Evolutionary conservation across 2,113 vertebrate genomes (phyloP), one percentile per base, ranked within the genome.

Genomic region (Cynoglossus semilaevis): DNA sequence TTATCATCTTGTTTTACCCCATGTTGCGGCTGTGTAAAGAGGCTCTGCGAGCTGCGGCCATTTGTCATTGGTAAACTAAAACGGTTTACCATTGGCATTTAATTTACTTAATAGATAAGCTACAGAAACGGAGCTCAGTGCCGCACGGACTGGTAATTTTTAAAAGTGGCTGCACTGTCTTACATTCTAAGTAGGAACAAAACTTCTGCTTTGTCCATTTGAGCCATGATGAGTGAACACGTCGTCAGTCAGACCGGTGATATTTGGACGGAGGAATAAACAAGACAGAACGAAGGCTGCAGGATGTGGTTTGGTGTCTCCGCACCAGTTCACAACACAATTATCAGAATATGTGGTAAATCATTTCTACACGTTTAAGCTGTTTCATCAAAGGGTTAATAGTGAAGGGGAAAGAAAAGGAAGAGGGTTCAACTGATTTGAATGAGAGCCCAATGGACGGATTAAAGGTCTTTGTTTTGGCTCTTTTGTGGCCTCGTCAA

Each of bases 21-120:
- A 60, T 10, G 54, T 29, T 9, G 57, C 49, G 75, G 76, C 70
- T 76, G 66, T 67, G 63, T 50, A 57, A 75, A 51, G 22, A 29
- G 70, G 56, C 46, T 52, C 65, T 10, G 38, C 58, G 19, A 60
- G 15, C 51, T 14, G 38, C 51, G 67, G 70, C 77, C 81, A 45
- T 84, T 84, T 74, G 65, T 85, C 81, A 84, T 77, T 52, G 48
- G 73, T 64, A 67, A 76, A 76, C 53, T 76, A 77, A 82, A 81
- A 81, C 79, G 80, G 63, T 76, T 81, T 81, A 84, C 70, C 80
- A 58, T 34, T 76, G 76, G 63, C 76, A 76, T 84, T 57, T 86
- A 76, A 83, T 86, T 82, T 77, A 83, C 67, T 84, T 80, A 81
- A 85, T 64, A 83, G 73, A 82, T 78, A 81, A 71, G 79, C 54